Conservation (phyloP, 2,888 invertebrate species). For the Rugalucina vietnamica region DNA sequence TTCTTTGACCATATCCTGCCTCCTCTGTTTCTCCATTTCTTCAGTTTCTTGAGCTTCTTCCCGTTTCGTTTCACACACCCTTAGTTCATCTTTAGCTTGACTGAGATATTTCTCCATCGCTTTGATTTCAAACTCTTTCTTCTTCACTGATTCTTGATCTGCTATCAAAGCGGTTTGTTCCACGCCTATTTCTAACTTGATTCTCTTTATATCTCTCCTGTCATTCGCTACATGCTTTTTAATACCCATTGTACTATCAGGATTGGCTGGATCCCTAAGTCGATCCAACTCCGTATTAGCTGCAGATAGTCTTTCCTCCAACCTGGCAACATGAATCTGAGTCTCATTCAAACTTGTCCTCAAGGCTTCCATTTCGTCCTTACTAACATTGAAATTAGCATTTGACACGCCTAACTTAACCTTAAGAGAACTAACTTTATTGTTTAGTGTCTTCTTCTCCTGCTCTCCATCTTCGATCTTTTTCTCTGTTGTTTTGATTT, state of each 20-base stretch:
- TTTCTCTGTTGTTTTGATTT: slow-evolving; percentile 43
- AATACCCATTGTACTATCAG: slow-evolving; percentile 57
- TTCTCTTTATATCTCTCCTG: slow-evolving; percentile 57
- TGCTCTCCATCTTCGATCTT: slow-evolving; percentile 46
- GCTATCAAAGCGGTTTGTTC: slow-evolving; percentile 29
- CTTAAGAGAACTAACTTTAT: slow-evolving; percentile 47
- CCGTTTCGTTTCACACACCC: slow-evolving; percentile 37
- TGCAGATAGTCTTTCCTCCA: slow-evolving; percentile 50
- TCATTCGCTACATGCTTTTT: slow-evolving; percentile 54
- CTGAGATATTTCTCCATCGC: slow-evolving; percentile 36
- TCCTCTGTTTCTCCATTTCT: slow-evolving; percentile 36
- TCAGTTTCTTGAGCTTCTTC: slow-evolving; percentile 30
- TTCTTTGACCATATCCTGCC: slow-evolving; percentile 28
- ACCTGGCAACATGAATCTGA: slow-evolving; percentile 52
- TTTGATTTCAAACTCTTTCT: slow-evolving; percentile 39
- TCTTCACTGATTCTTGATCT: slow-evolving; percentile 34
- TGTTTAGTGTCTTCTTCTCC: slow-evolving; percentile 42
- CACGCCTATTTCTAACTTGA: slow-evolving; percentile 40
- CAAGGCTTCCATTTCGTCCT: slow-evolving; percentile 51
- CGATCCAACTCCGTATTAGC: slow-evolving; percentile 48
- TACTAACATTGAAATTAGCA: slow-evolving; percentile 47
- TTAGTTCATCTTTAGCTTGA: slow-evolving; percentile 30
- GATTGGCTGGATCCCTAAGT: slow-evolving; percentile 58
- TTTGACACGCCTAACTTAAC: slow-evolving; percentile 55
- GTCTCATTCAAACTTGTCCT: slow-evolving; percentile 47